Conservation (phyloP, 2,113 vertebrate genomes). For the Lagopus muta region DNA sequence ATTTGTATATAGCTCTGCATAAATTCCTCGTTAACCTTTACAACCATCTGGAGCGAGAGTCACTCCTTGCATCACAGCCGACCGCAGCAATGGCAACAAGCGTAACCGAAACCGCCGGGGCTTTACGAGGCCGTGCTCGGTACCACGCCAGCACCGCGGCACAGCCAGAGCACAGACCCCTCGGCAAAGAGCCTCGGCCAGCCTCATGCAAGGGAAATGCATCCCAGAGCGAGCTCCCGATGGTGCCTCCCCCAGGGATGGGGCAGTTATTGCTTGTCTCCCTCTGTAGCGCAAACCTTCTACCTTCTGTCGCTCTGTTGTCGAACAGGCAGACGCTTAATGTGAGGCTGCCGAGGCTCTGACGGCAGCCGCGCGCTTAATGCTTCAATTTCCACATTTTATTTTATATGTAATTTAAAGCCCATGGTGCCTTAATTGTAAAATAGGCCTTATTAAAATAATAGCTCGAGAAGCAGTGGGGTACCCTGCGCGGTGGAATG, state of each 20-base stretch:
- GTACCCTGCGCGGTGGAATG: constrained; percentile 70
- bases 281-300: background rate
- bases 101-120: background rate
- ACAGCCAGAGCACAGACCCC: background rate
- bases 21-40: constrained; percentile 73
- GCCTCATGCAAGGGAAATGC: background rate
- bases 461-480: constrained; percentile 83
- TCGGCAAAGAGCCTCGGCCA: background rate
- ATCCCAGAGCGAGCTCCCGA: rapidly evolving
- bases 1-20: constrained; percentile 61
- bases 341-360: constrained; percentile 74
- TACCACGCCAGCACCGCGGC: background rate
- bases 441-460: constrained; percentile 88
- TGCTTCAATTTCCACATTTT: constrained; percentile 85
- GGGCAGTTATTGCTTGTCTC: background rate
- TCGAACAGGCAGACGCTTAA: constrained; percentile 67
- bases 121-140: constrained; percentile 33
- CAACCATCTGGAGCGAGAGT: constrained; percentile 66
- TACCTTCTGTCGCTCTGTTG: constrained; percentile 59
- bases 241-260: background rate
- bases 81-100: constrained; percentile 2
- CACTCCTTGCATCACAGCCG: constrained; percentile 25
- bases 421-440: constrained; percentile 87
- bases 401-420: constrained; percentile 88
- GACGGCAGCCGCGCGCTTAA: constrained; percentile 76